Base-by-base conservation (phyloP, 1,140 invertebrate genomes). In the Meteorus sp. region DNA sequence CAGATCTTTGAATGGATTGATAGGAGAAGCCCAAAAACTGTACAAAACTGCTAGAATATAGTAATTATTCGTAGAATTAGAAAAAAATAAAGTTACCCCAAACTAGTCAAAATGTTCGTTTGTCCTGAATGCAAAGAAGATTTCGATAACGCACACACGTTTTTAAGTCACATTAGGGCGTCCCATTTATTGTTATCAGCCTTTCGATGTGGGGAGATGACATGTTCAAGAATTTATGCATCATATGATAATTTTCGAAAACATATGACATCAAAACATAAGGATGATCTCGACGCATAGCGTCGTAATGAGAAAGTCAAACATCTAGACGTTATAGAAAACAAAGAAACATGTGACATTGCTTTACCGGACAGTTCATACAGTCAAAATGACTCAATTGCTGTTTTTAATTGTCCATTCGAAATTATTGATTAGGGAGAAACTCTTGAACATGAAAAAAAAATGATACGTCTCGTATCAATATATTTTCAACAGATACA, bases 201-300 rank as follows among this genome's bases (percentile, higher is more conserved):
- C n/a, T 53, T 52, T 25, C 19, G 25, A 45, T 56, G 59, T 44
- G 48, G 44, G 15, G n/a, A 51, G 1, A 17, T 7, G n/a, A 7
- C 35, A 7, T 61, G 59, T 56, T 17, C 25, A 33, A 51, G 59
- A 61, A 51, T 33, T 44, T 61, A 56, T 20, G 37, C 33, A 31
- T 56, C 44, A n/a, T 15, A 37, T 15, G 23, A 20, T 13, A 44
- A 53, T 15, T 9, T 61, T 8, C 1, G 37, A 23, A 37, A 31
- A 45, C 59, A 61, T 35, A 50, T 43, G 1, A 25, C 25, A 22
- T 25, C 22, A 23, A 51, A 43, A 51, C 59, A 61, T 45, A 15
- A 15, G 27, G 20, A 48, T 11, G 15, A 6, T 7, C 11, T 3
- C 29, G 17, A 48, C 19, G n/a, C n/a, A n/a, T n/a, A n/a, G n/a